Evolutionary conservation across 2,113 vertebrate genomes (phyloP), one percentile per base, ranked within the genome.

Genomic region (Alosa alosa): DNA sequence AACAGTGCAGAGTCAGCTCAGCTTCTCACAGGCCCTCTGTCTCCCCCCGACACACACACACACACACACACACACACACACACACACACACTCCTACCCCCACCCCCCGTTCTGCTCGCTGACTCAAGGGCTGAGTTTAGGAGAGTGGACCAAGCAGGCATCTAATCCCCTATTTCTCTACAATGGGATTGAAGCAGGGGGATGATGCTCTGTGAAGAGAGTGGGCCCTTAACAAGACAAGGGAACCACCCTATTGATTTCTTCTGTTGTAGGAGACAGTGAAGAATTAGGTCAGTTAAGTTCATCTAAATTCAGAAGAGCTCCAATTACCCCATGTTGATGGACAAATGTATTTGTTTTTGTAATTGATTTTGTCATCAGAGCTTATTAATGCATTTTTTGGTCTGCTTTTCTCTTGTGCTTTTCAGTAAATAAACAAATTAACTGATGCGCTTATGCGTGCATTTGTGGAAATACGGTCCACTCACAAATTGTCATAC

Each of bases 1-100:
- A 88, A 31, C 84, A 45, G n/a, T 83, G 90, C 90, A 85, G 83
- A 87, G 88, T 93, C 92, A 91, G 90, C 88, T 89, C 83, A 45
- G 83, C 86, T 85, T 88, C 81, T 87, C 81, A 86, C 52, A 44
- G 89, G 87, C 86, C 85, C 87, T 87, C 82, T 50, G 83, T 83
- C 31, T 18, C 36, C 72, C 3, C 31, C 10, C 25, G 25, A 17
- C 68, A 9, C 68, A 3, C 22, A 1, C 36, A 11, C 72, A 4
- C 13, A 4, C 72, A 36, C 31, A 36, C 64, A 36, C 64, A 72
- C n/a, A 9, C n/a, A 25, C 22, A 7, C 64, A 75, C 55, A 57
- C 55, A 57, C 55, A 20, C 55, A 57, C 55, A 57, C 55, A 31
- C 31, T 31, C 31, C 31, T 31, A 31, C 31, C 31, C 31, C 31